phyloP scores from a whole-genome alignment of 2,113 vertebrate species.

The Entomyzon cyanotis region DNA sequence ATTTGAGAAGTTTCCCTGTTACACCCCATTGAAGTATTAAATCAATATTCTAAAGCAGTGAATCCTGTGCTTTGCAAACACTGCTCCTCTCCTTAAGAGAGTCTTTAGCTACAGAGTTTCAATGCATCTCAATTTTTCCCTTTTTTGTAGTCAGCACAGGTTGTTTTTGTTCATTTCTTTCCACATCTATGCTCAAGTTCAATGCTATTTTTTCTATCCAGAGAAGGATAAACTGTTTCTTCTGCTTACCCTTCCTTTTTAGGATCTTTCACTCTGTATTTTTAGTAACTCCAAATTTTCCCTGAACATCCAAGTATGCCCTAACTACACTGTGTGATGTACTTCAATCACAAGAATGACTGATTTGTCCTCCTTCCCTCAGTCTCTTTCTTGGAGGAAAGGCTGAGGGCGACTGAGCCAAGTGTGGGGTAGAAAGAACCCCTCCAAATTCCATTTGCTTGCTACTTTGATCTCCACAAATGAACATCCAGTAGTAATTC shows the following conservation, averaged over 20 bases:
- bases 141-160: neutral
- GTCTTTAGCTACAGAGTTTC: neutral
- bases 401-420: neutral
- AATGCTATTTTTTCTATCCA: neutral
- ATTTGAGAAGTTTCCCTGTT: neutral
- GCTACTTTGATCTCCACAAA: slow-evolving; percentile 7
- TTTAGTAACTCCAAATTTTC: neutral
- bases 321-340: neutral
- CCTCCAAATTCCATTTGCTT: neutral
- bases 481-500: neutral
- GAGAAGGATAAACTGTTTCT: neutral
- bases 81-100: neutral
- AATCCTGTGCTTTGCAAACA: neutral
- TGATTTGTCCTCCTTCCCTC: neutral
- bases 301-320: neutral
- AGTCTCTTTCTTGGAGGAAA: slow-evolving; percentile 3
- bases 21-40: neutral
- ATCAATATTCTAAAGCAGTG: neutral
- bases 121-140: neutral
- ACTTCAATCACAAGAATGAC: neutral
- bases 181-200: neutral
- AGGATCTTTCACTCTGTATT: neutral
- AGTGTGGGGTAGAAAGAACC: neutral
- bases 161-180: neutral
- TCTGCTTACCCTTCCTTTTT: neutral